Evolutionary conservation across 2,113 vertebrate species (phyloP).

Genomic region (western clawed frog (Xenopus tropicalis)): UCB_Xtro_10.0 CM004444.2:98929501-98930000

Average conservation of each 20-base stretch:
- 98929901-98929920: not conserved
- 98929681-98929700: not conserved
- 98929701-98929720: not conserved
- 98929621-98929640: too few species aligned
- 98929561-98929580: too few species aligned
- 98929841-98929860: conserved; percentile 1
- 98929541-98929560: too few species aligned
- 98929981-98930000: not conserved
- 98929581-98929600: too few species aligned
- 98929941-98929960: not conserved
- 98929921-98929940: not conserved
- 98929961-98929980: not conserved
- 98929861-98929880: not conserved
- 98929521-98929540: too few species aligned
- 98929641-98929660: not conserved
- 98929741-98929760: not conserved
- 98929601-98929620: too few species aligned
- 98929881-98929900: not conserved
- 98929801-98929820: not conserved
- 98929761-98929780: not conserved
- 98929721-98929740: not conserved
- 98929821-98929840: not conserved
- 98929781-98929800: not conserved
- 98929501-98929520: not conserved
- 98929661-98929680: not conserved